These are phyloP conservation scores for Saturnia japonica DNA, from an alignment of 2,888 invertebrate genomes.

Conservation along the genomic window DNA sequence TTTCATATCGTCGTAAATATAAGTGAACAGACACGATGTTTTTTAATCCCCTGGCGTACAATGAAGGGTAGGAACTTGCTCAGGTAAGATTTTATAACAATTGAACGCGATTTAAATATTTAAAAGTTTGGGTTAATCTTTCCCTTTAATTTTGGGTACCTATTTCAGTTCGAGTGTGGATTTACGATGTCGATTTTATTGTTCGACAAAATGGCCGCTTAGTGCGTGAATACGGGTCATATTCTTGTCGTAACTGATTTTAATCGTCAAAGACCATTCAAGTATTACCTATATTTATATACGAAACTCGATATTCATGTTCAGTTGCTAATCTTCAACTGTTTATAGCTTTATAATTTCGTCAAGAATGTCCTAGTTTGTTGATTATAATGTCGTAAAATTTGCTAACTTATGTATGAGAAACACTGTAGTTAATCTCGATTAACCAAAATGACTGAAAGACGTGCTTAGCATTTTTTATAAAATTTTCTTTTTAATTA, in stretches of 20 bases:
- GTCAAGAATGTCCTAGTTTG: neutral
- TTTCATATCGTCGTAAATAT: neutral
- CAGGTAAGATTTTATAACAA: constrained; percentile 6
- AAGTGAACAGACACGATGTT: neutral
- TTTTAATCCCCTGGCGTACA: neutral
- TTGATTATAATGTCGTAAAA: no score
- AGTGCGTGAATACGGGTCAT: neutral
- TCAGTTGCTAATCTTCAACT: neutral
- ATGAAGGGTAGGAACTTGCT: neutral
- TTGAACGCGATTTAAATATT: neutral
- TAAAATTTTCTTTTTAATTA: no score
- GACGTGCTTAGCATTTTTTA: no score
- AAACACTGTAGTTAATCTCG: no score
- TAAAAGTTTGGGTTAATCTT: neutral
- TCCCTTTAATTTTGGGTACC: neutral
- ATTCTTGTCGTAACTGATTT: neutral
- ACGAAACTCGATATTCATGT: neutral
- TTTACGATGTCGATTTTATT: neutral
- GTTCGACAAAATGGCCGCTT: neutral
- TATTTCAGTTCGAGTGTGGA: neutral
- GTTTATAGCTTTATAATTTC: neutral
- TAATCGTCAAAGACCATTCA: neutral
- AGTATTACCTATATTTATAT: neutral
- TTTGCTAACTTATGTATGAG: no score
- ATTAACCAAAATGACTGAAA: no score